Percentiles rank a stretch among this genome's conserved stretches.
phyloP scores from a whole-genome alignment of 2,797 vertebrate species.

The Clarias fuscus region DNA sequence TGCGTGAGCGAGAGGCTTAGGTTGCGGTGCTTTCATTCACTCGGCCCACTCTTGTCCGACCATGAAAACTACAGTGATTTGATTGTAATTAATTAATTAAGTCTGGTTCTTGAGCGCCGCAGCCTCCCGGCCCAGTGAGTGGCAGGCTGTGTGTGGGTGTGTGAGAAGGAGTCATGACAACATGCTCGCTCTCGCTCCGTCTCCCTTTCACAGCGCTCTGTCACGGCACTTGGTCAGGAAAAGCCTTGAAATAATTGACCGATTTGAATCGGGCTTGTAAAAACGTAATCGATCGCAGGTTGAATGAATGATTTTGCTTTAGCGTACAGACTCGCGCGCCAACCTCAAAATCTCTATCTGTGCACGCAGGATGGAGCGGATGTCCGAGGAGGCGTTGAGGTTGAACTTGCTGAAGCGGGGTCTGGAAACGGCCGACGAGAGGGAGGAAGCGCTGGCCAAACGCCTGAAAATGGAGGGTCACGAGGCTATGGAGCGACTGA shows the following conservation, averaged over 20 bases:
- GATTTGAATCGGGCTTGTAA: slow-evolving; percentile 45
- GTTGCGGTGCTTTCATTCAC: slow-evolving; percentile 23
- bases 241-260: slow-evolving; percentile 46
- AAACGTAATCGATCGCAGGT: not conserved
- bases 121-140: slow-evolving; percentile 48
- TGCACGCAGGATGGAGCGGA: slow-evolving; percentile 82
- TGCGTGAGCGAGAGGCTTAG: not conserved
- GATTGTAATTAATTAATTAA: slow-evolving; percentile 58
- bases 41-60: slow-evolving; percentile 43
- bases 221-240: slow-evolving; percentile 42
- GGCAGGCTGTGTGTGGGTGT: slow-evolving; percentile 54
- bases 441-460: slow-evolving; percentile 84
- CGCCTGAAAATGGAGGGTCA: slow-evolving; percentile 87
- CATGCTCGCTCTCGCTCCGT: slow-evolving; percentile 33
- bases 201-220: slow-evolving; percentile 17
- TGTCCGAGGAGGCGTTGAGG: slow-evolving; percentile 84
- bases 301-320: not conserved
- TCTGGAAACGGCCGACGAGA: slow-evolving; percentile 78
- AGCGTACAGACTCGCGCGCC: not conserved
- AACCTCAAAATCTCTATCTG: not conserved
- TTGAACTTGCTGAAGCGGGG: slow-evolving; percentile 84
- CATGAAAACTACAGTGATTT: slow-evolving; percentile 56
- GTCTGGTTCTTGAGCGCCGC: slow-evolving; percentile 43
- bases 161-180: slow-evolving; percentile 47
- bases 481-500: slow-evolving; percentile 87